Base-by-base conservation (phyloP, 2,113 vertebrate species). In the Poeciliopsis occidentalis region DNA sequence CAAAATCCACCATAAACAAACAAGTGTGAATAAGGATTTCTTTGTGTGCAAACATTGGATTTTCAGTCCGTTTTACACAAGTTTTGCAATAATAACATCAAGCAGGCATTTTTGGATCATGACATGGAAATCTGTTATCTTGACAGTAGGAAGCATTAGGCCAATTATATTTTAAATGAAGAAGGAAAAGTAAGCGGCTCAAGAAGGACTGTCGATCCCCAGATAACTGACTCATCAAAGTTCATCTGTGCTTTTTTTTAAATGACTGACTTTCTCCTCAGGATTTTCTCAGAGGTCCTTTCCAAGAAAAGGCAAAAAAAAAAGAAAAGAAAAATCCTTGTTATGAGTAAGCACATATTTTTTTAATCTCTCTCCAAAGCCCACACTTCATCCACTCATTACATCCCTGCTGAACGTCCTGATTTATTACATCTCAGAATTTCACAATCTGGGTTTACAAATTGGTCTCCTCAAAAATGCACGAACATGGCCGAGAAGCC, bases 361-460 rank as follows among this genome's bases (percentile, higher is more conserved):
- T 82, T 83, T 73, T 32, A 54, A 85, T 84, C 62, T 61, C 73
- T 83, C 83, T 89, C 86, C 89, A 87, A 90, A 86, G 71, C 74
- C 85, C 76, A 83, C 65, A 78, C 84, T 90, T 84, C 62, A 88
- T 79, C 85, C 80, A 57, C 75, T 83, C 81, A 80, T 84, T 84
- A 77, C 77, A 83, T 80, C 69, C 74, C 80, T 54, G 57, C 83
- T 83, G 86, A 89, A 86, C 66, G 78, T 88, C 75, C 77, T 91
- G 90, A 92, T 92, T 92, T 89, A 92, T 90, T 85, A 80, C 83
- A 76, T 90, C 78, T 89, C 90, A 75, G 70, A 88, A 82, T 92
- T 92, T 92, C 91, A 91, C 89, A 91, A 92, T 88, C 90, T 78
- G 81, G 81, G 81, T 87, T 74, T 74, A 93, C 88, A 92, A 91